Evolutionary conservation across 2,888 invertebrate genomes (phyloP), one percentile per base, ranked within the genome.

Genomic region (Formica aserva): DNA sequence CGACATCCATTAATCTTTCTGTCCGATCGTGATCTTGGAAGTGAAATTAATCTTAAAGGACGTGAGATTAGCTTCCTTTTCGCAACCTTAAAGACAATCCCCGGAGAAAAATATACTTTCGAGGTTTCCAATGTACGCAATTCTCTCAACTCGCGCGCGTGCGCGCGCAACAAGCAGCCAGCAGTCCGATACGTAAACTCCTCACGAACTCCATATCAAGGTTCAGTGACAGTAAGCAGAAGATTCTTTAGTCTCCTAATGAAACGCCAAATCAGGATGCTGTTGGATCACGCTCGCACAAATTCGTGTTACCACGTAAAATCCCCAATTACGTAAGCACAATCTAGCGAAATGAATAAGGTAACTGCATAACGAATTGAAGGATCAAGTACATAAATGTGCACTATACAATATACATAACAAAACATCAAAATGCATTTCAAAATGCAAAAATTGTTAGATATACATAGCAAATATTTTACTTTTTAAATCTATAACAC

Each of bases 291-390:
- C 38, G 18, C 45, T 41, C 35, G 35, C 38, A 41, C 26, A 32
- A 52, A 69, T 63, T 67, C 29, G 63, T 11, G 55, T 57, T 13
- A 45, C 52, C 13, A 26, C 18, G n/a, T 38, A 38, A 71, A 88
- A 81, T 81, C 66, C 41, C 63, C 76, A 72, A 82, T 89, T 89
- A 86, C 84, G 81, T 75, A 74, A 72, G 76, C 80, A 84, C 83
- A 82, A 83, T 78, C 76, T 86, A 76, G 35, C 35, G 71, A 81
- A 83, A 85, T 88, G 84, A 86, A 86, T 80, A 69, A 77, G 72
- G 69, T 52, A 83, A 76, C 69, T 80, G 80, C 72, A 78, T 62
- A 62, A 6, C 69, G 52, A 66, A 15, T 67, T 52, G 63, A 45
- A n/a, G 67, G 48, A 32, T 69, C n/a, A 32, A 18, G 13, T 32